phyloP scores from a whole-genome alignment of 2,797 vertebrate species.

The Acipenser ruthenus region DNA sequence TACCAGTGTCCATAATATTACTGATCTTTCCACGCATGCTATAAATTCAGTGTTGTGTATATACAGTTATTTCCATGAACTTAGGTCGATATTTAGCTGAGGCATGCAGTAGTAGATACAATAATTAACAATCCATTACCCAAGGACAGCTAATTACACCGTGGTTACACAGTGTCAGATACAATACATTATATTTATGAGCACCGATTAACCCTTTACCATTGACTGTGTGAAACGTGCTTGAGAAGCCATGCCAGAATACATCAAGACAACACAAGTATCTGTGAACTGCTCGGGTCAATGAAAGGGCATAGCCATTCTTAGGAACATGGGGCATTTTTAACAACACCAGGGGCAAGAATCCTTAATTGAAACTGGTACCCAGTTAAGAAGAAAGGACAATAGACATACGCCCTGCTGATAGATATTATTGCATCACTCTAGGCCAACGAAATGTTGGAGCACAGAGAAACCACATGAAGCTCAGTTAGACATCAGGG shows the following conservation, averaged over 20 bases:
- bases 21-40: too few species aligned
- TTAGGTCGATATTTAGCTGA: neutral
- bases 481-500: too few species aligned
- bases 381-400: neutral
- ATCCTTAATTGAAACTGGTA: neutral
- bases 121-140: constrained; percentile 6
- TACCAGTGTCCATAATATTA: too few species aligned
- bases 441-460: too few species aligned
- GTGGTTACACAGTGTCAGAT: neutral
- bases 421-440: too few species aligned
- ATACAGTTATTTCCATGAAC: neutral
- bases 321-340: neutral
- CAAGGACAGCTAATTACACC: neutral
- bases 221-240: neutral
- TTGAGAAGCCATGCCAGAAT: neutral
- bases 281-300: neutral
- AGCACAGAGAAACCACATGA: too few species aligned
- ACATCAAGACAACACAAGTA: neutral
- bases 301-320: neutral
- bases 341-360: too few species aligned
- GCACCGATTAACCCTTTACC: neutral
- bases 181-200: constrained; percentile 4
- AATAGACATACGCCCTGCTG: too few species aligned
- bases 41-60: too few species aligned
- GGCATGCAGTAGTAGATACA: constrained; percentile 2